phyloP scores from a whole-genome alignment of 53 echinoderm and acorn worm genomes.

The Astropecten irregularis region DNA sequence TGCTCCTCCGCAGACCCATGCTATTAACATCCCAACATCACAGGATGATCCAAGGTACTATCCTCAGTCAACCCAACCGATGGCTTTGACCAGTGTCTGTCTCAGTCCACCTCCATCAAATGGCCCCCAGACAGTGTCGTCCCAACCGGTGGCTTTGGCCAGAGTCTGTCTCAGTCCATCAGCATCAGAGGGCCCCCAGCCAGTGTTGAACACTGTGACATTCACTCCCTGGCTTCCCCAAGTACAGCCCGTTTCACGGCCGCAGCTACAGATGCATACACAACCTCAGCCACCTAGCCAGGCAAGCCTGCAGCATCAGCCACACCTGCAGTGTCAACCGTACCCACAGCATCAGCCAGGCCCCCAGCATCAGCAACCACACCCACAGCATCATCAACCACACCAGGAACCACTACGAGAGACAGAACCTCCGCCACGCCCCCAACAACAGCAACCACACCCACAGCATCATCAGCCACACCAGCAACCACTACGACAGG shows the following conservation, averaged over 20 bases:
- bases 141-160: too few species aligned
- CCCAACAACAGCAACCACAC: not conserved
- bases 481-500: not conserved
- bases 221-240: too few species aligned
- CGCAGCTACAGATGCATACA: not conserved
- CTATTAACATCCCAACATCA: too few species aligned
- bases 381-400: not conserved
- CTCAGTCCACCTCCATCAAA: too few species aligned
- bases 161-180: too few species aligned
- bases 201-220: too few species aligned
- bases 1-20: too few species aligned
- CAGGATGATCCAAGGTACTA: too few species aligned
- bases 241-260: too few species aligned
- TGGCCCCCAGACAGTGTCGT: not conserved
- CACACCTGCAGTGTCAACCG: not conserved
- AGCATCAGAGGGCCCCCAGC: too few species aligned
- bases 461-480: not conserved
- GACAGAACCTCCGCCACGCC: not conserved
- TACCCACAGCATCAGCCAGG: not conserved
- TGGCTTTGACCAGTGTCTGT: too few species aligned
- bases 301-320: not conserved
- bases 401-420: not conserved
- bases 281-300: not conserved
- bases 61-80: too few species aligned
- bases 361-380: not conserved